A percentile compares a stretch with the other conserved stretches of the same genome.
Conservation (phyloP, 2,797 vertebrate genomes). For the Morus bassanus region DNA sequence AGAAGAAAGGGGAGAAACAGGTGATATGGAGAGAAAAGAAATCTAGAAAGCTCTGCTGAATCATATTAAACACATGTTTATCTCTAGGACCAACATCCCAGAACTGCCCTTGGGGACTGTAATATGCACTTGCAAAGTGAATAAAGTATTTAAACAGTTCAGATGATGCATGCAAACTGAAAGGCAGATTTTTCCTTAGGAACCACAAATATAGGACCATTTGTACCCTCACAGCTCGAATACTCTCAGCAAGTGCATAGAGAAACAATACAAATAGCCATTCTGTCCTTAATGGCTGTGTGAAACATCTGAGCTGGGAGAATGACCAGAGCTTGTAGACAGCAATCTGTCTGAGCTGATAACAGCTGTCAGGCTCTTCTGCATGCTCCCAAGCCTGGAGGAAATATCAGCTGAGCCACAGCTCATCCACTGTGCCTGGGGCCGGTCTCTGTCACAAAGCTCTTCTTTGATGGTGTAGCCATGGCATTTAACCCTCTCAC, state of each 20-base stretch:
- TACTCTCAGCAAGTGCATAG: neutral
- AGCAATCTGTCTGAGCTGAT: neutral
- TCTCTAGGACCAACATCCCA: neutral
- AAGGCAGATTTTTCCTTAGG: neutral
- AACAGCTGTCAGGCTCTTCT: neutral
- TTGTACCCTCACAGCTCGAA: neutral
- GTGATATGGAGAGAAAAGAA: neutral
- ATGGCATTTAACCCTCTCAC: neutral
- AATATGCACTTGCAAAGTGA: neutral
- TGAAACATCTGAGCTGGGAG: neutral
- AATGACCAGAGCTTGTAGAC: neutral
- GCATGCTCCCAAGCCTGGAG: neutral
- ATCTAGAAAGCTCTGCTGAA: neutral
- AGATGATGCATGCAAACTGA: neutral
- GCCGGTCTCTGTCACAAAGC: neutral
- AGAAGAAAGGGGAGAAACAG: neutral
- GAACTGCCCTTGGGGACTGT: neutral
- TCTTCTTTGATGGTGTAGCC: neutral
- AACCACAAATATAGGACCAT: neutral
- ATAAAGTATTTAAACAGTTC: neutral
- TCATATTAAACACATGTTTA: neutral
- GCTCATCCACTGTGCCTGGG: neutral
- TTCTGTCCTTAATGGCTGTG: neutral
- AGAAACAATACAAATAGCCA: neutral
- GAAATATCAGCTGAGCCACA: neutral